Base-by-base conservation (phyloP, 2,113 vertebrate genomes). In the Misgurnus mizolepis region DNA sequence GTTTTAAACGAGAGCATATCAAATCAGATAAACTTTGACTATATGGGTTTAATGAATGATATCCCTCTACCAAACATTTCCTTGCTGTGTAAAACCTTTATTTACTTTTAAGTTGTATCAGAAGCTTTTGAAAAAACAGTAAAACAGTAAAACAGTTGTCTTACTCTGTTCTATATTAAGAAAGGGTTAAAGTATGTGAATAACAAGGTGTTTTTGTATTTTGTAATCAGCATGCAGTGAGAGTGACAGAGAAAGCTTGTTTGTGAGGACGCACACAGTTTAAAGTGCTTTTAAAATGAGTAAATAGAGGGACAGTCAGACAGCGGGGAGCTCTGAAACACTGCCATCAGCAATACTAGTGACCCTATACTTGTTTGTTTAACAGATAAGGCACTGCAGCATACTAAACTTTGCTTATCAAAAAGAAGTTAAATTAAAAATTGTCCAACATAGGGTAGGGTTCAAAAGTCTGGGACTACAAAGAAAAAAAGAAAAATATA, bases 211-310 rank as follows among this genome's bases (percentile, higher is more conserved):
- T 43, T 73, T 73, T 9, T 72, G 27, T 34, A 14, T 22, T 9
- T 73, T 58, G 40, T 55, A 15, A 45, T 73, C 71, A 73, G 71
- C 40, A 73, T 73, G 55, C 71, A 64, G 43, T 27, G 10, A 80
- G 62, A 49, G 71, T 1, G 69, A 69, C 47, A 47, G 78, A 7
- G 45, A n/a, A 34, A 67, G 64, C 3, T 80, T 72, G 69, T 70
- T 62, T 58, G 53, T 43, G n/a, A 81, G 40, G 45, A 67, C 71
- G 71, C 68, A 70, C 53, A 41, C 50, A 41, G 47, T 49, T 76
- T 73, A 71, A 76, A 83, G 72, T 43, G 43, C 34, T 49, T 64
- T 64, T 34, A 39, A 15, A 77, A 56, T 50, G 27, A 43, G 58
- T 2, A 80, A 65, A 80, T 53, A 67, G 18, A 50, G 40, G 14